Evolutionary conservation across 2,113 vertebrate species (phyloP).

Genomic region (Varanus salvator): DNA sequence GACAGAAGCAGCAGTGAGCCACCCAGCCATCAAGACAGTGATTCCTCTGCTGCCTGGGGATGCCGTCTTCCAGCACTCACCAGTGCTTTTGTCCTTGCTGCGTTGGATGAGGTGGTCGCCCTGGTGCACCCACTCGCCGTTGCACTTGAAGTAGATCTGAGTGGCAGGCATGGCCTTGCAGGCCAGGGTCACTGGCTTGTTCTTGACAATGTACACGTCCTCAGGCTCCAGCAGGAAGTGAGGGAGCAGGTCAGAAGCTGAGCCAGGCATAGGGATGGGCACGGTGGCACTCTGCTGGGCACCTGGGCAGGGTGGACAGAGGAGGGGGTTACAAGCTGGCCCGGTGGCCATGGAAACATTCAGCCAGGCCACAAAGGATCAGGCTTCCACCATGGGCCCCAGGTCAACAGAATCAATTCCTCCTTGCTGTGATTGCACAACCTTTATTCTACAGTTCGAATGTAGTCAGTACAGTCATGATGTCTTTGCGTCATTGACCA

Average conservation of each 20-base stretch:
- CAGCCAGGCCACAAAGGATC: not conserved
- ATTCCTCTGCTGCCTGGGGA: not conserved
- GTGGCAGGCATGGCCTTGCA: slow-evolving; percentile 95
- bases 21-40: too few species aligned
- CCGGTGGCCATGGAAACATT: not conserved
- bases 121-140: slow-evolving; percentile 98
- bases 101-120: slow-evolving; percentile 91
- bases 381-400: not conserved
- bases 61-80: slow-evolving; percentile 69
- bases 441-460: not conserved
- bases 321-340: slow-evolving; percentile 3
- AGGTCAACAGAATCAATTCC: not conserved
- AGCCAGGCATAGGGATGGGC: slow-evolving; percentile 82
- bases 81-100: slow-evolving; percentile 86
- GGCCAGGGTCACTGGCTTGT: slow-evolving; percentile 94
- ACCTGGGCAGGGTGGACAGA: slow-evolving; percentile 73
- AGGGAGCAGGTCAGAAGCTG: slow-evolving; percentile 89
- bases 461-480: not conserved
- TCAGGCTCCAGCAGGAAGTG: slow-evolving; percentile 95
- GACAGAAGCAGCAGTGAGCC: not conserved
- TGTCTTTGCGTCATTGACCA: not conserved
- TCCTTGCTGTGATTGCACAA: not conserved
- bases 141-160: slow-evolving; percentile 99
- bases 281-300: slow-evolving; percentile 90
- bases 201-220: slow-evolving; percentile 96